Evolutionary conservation across 2,797 vertebrate species (phyloP), one percentile per base, ranked within the genome.

Genomic region (Pseudochromis fuscus): DNA sequence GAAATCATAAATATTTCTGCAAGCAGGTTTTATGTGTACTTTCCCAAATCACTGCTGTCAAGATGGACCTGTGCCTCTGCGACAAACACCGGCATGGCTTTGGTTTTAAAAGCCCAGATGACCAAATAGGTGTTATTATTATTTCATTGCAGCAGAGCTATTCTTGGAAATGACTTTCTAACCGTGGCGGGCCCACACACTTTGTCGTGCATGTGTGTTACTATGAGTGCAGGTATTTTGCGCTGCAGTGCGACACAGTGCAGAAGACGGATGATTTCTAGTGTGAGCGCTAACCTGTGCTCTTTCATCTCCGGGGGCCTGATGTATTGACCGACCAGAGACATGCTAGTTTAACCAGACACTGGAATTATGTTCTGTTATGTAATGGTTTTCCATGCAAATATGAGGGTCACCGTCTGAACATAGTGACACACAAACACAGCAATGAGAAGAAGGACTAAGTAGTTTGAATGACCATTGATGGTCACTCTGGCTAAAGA

Each of bases 221-320:
- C 75, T 83, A 37, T 45, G 72, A 79, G 68, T 67, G 77, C 60
- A 75, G 73, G 77, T 74, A 89, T 90, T 83, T 82, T 63, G 16
- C 77, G 30, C 33, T 49, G 61, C 38, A 6, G 64, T 86, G 86
- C 45, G 64, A 90, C 71, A 57, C 62, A n/a, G 52, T 21, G 53
- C 48, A 13, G 42, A 50, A 82, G 83, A 85, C 67, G 16, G 64
- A 85, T 62, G 56, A 33, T 73, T 84, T 87, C 61, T 75, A 60
- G 79, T 72, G 57, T 88, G 71, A 9, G 7, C 0, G 81, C 67
- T 42, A 86, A 60, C 67, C 53, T 53, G 57, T 0, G 1, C 62
- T 48, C 69, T 48, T 76, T 52, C 57, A 71, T 62, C 75, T 28
- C 15, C 21, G n/a, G 48, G n/a, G 48, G 16, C 24, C 19, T 56